These are phyloP conservation scores for Drosophila nigricruria DNA, from an alignment of 2,888 invertebrate species.

Conservation along the genomic window DNA sequence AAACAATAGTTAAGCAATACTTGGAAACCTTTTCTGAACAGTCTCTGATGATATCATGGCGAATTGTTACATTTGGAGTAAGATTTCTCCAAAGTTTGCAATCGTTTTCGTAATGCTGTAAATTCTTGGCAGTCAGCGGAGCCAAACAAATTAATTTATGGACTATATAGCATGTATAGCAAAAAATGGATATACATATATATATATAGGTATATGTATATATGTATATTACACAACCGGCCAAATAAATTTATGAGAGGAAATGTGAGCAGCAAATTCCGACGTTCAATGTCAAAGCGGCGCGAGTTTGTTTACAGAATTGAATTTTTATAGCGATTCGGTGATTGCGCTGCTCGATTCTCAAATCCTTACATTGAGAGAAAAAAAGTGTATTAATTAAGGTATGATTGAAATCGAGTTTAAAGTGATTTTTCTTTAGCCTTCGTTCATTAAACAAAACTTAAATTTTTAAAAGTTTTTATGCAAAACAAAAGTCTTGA, in stretches of 20 bases:
- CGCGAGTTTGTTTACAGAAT: slow-evolving; percentile 60
- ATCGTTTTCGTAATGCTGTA: slow-evolving; percentile 34
- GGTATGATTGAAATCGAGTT: background rate
- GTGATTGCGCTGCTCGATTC: slow-evolving; percentile 14
- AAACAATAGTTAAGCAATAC: slow-evolving; percentile 22
- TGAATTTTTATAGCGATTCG: slow-evolving; percentile 41
- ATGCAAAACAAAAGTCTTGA: too few species aligned
- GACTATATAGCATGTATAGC: slow-evolving; percentile 36
- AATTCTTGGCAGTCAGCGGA: slow-evolving; percentile 62
- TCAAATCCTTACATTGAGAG: slow-evolving; percentile 17
- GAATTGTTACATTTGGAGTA: slow-evolving; percentile 32
- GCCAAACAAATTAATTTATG: slow-evolving; percentile 59
- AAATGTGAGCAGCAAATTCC: slow-evolving; percentile 54
- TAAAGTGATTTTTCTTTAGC: background rate
- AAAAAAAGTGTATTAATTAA: background rate
- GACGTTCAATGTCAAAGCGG: slow-evolving; percentile 70
- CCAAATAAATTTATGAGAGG: slow-evolving; percentile 73
- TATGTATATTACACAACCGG: slow-evolving; percentile 65
- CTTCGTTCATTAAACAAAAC: too few species aligned
- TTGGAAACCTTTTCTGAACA: slow-evolving; percentile 5
- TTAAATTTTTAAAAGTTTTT: too few species aligned
- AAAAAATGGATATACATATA: slow-evolving; percentile 3
- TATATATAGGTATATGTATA: background rate
- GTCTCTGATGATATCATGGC: slow-evolving; percentile 53
- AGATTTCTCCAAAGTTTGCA: slow-evolving; percentile 16